A percentile compares a stretch with the other conserved stretches of the same genome.
phyloP scores from a whole-genome alignment of 2,113 vertebrate genomes.

The Zosterops japonicus region DNA sequence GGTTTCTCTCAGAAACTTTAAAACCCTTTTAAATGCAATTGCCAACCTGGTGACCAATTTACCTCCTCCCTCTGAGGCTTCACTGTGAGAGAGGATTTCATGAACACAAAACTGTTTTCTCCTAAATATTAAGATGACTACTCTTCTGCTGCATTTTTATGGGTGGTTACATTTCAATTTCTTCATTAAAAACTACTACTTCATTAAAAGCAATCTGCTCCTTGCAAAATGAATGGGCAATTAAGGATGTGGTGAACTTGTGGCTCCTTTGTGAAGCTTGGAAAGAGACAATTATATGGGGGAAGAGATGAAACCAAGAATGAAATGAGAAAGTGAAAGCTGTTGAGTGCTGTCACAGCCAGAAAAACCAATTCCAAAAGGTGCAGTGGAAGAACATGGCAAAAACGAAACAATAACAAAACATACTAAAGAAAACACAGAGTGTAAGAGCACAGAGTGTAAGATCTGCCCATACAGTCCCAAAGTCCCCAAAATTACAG shows the following conservation, averaged over 20 bases:
- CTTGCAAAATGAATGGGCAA: background rate
- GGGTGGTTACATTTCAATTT: background rate
- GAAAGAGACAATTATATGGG: background rate
- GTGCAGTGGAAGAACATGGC: background rate
- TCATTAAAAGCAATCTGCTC: background rate
- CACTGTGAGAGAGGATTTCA: background rate
- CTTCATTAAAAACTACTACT: background rate
- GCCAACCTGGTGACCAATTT: background rate
- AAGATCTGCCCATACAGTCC: background rate
- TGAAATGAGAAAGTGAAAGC: background rate
- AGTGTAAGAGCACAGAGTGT: accelerated
- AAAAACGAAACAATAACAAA: background rate
- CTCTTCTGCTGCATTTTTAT: background rate
- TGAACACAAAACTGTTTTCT: background rate
- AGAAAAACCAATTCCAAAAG: background rate
- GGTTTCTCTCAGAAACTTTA: background rate
- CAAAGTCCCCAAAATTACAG: background rate
- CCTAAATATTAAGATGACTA: background rate
- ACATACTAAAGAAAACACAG: background rate
- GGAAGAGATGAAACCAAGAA: slow-evolving; percentile 5
- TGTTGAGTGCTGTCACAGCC: background rate
- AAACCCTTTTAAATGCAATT: background rate
- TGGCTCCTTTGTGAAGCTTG: background rate
- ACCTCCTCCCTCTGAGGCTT: background rate
- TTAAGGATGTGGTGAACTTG: background rate